Conservation (phyloP, 2,113 vertebrate species). For the Carollia perspicillata region DNA sequence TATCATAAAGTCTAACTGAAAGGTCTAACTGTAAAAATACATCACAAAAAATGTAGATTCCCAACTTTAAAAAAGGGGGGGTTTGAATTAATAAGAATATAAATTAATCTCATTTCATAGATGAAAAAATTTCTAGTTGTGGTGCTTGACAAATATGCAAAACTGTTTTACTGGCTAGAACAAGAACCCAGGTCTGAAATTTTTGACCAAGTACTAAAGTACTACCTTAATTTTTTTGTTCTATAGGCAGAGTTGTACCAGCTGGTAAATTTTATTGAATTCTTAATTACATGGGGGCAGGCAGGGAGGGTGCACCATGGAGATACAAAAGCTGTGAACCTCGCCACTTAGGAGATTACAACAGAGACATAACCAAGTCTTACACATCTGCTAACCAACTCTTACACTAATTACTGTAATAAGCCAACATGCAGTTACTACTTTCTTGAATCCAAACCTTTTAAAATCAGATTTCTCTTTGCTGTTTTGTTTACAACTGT, state of each 20-base stretch:
- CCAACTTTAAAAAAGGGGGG: neutral
- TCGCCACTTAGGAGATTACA: neutral
- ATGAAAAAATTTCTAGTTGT: neutral
- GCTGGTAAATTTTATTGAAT: neutral
- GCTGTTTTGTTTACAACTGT: neutral
- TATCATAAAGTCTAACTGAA: neutral
- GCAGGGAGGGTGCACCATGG: neutral
- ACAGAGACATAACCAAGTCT: neutral
- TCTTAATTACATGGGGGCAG: neutral
- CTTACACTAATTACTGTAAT: neutral
- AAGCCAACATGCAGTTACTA: neutral
- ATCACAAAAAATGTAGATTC: neutral
- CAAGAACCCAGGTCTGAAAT: neutral
- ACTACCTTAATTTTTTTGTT: neutral
- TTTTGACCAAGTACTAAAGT: neutral
- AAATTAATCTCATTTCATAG: neutral
- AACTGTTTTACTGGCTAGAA: neutral
- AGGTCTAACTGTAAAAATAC: neutral
- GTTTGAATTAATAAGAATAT: neutral
- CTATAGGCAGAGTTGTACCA: neutral
- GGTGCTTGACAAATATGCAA: neutral
- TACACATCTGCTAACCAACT: neutral
- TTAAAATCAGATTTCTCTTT: neutral
- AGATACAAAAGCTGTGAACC: neutral
- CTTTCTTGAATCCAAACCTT: neutral